Evolutionary conservation across 2,888 invertebrate genomes (phyloP).

Genomic region (Megastigmus dorsalis): DNA sequence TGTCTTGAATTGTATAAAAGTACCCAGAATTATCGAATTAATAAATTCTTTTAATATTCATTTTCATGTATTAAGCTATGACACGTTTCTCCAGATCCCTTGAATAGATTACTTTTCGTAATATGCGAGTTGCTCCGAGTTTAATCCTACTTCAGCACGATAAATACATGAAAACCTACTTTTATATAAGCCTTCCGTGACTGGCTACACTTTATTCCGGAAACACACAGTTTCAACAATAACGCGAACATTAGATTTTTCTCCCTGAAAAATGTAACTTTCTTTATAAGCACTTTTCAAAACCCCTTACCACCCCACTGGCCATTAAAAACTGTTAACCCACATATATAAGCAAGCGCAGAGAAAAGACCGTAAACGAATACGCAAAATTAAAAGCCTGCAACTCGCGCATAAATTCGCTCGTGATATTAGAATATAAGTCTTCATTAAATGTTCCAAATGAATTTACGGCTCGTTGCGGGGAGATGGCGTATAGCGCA

Average conservation of each 20-base stretch:
- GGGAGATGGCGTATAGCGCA: neutral
- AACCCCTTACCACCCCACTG: neutral
- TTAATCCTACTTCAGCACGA: neutral
- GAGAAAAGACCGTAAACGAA: neutral
- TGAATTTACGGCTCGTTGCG: slow-evolving; percentile 13
- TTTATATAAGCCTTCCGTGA: slow-evolving; percentile 12
- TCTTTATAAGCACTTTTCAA: neutral
- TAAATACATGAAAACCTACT: neutral
- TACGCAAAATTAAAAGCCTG: neutral
- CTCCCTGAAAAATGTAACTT: neutral
- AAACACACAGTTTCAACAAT: neutral
- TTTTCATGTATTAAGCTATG: neutral
- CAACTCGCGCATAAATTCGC: slow-evolving; percentile 4
- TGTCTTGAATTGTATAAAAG: too few species aligned
- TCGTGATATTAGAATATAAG: neutral
- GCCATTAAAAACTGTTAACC: neutral
- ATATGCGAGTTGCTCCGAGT: neutral
- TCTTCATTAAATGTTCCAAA: slow-evolving; percentile 7
- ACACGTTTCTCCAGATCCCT: neutral
- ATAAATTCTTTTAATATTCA: neutral
- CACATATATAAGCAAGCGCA: neutral
- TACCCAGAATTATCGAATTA: neutral
- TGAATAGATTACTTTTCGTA: neutral
- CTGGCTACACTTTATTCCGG: neutral
- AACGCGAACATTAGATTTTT: neutral